Evolutionary conservation across 2,888 invertebrate species (phyloP).

Genomic region (Hipparchia sbordonii): DNA sequence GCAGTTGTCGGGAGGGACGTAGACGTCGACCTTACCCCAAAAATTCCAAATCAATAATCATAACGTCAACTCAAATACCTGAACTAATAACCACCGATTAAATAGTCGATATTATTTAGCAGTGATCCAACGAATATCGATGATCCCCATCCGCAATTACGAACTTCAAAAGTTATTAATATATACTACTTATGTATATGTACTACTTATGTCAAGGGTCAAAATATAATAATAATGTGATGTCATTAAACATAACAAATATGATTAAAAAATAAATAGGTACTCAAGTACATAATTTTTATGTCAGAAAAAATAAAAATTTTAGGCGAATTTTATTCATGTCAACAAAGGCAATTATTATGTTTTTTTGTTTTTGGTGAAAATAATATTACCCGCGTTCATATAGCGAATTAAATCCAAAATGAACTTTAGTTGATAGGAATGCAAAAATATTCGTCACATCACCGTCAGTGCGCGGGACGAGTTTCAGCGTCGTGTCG

Average conservation of each 20-base stretch:
- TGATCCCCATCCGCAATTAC: not conserved
- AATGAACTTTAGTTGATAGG: not conserved
- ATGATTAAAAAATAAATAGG: no score
- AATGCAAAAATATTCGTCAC: constrained; percentile 6
- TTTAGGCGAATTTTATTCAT: constrained; percentile 3
- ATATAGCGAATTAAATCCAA: not conserved
- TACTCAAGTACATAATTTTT: no score
- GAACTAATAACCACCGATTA: constrained; percentile 48
- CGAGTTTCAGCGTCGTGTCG: constrained; percentile 13
- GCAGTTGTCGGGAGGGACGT: constrained; percentile 72
- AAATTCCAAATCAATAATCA: constrained; percentile 55
- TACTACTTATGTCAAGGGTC: no score
- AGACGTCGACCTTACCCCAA: constrained; percentile 58
- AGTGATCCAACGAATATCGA: constrained; percentile 9
- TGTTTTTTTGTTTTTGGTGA: not conserved
- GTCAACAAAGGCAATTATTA: not conserved
- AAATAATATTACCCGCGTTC: not conserved
- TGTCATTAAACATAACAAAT: no score
- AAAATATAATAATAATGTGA: no score
- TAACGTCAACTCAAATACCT: constrained; percentile 54
- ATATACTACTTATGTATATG: no score
- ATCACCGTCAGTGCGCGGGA: constrained; percentile 1
- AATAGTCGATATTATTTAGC: constrained; percentile 17
- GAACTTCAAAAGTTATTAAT: not conserved
- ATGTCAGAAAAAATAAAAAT: no score